Base-by-base conservation (phyloP, 2,888 invertebrate genomes). In the Heterodera filipjevi region DNA sequence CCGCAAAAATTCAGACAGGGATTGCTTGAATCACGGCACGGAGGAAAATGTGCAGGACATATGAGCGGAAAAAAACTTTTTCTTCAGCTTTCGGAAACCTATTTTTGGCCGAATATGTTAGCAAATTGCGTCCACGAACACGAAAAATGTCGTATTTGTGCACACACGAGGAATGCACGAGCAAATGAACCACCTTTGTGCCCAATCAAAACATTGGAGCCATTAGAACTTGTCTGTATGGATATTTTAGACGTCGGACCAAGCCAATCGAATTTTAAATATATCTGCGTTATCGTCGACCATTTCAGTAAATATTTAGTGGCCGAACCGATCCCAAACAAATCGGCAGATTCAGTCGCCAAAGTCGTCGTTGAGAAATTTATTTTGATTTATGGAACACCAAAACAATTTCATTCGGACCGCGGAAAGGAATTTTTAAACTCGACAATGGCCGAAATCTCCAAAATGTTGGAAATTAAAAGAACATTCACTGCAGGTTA, bases 181-280 rank as follows among this genome's bases (percentile, higher is more conserved):
- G 32, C 53, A 19, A 76, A 77, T 46, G 35, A 39, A n/a, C 35
- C 77, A 35, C 73, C 73, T 19, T n/a, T 77, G 22, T 32, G 44
- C 22, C 71, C 75, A 27, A 76, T 77, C 39, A n/a, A n/a, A 5
- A 44, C 76, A 1, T 30, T 16, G 0, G 44, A 27, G 12, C 77
- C 77, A 22, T 10, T 75, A 2, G 77, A 77, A 77, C 66, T 74
- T 19, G 77, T 77, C 3, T 79, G 79, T 12, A 39, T 84, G 8
- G 84, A 84, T 44, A 30, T 82, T 5, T 33, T 80, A 0, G 81
- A 82, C 5, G 32, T 84, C 14, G 66, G 66, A 3, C 49, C 64
- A 27, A 77, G 77, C 16, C 14, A 16, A 0, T n/a, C n/a, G 30
- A 78, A 77, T 2, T 74, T 79, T 68, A 72, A 71, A 30, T 83